Base-by-base conservation (phyloP, 2,888 invertebrate genomes). In the Phymatocera aterrima region DNA sequence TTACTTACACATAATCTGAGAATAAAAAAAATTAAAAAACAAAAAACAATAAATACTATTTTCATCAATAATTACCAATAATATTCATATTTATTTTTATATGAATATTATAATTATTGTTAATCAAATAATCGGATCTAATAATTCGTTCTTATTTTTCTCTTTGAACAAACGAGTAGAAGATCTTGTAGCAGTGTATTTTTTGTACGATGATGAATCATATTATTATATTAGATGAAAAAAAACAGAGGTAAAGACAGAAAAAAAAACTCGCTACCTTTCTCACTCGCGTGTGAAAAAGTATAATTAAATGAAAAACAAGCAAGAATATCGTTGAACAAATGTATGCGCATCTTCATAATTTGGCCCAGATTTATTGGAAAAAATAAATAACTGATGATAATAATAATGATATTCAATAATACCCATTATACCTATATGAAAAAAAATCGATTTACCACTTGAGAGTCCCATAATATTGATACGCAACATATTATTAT, bases 221-320 rank as follows among this genome's bases (percentile, higher is more conserved):
- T n/a, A n/a, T n/a, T n/a, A n/a, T n/a, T n/a, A n/a, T n/a, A n/a
- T n/a, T n/a, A n/a, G n/a, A n/a, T n/a, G n/a, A n/a, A n/a, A n/a
- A n/a, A n/a, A n/a, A n/a, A n/a, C n/a, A n/a, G n/a, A n/a, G n/a
- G n/a, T n/a, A n/a, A 82, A 80, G 83, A 81, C 82, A 82, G 79
- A 81, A 81, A 80, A 83, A 80, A 79, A 65, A 84, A 82, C 83
- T 43, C 85, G 85, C 86, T 87, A 87, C 85, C 86, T 87, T 87
- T 87, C 86, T 87, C 86, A 85, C 84, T 83, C 85, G 84, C 82
- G 82, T 85, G 85, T 84, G 84, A 85, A 82, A 83, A 80, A 60
- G 79, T 78, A 81, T 82, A 51, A n/a, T 18, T 43, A 18, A 37
- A 64, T 6, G 37, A 18, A 82, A 82, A 81, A 84, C 80, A 83